phyloP scores from a whole-genome alignment of 2,888 invertebrate species.

The Drosophila mercatorum region DNA sequence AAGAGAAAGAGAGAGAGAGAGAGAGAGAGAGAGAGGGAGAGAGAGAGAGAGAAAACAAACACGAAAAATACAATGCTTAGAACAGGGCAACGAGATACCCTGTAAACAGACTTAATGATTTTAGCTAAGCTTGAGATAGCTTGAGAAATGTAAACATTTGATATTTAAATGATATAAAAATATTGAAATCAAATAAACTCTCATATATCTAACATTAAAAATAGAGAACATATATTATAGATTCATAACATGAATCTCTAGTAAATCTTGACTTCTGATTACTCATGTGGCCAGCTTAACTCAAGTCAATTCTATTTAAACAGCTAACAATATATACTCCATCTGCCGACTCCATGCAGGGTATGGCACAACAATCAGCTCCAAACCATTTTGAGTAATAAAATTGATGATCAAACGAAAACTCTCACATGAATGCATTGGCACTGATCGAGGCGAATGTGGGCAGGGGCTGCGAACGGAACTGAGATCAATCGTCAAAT shows the following conservation, averaged over 20 bases:
- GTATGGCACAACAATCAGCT: constrained; percentile 24
- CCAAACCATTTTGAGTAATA: constrained; percentile 62
- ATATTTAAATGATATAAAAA: background rate
- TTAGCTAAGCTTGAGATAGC: background rate
- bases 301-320: too few relatives aligned
- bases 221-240: background rate
- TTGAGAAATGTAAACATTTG: background rate
- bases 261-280: background rate
- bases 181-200: too few relatives aligned
- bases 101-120: background rate
- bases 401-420: constrained; percentile 83
- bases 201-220: too few relatives aligned
- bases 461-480: constrained; percentile 54
- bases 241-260: background rate
- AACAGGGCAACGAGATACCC: constrained; percentile 20
- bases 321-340: background rate
- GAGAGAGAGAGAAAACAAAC: constrained; percentile 37
- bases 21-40: constrained; percentile 33
- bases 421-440: constrained; percentile 72
- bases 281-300: too few relatives aligned
- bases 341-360: background rate
- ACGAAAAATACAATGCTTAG: constrained; percentile 6
- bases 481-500: constrained; percentile 71
- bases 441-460: constrained; percentile 2
- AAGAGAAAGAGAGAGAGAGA: constrained; percentile 34